Evolutionary conservation across 2,797 vertebrate species (phyloP).

Genomic region (Gambelia wislizenii): DNA sequence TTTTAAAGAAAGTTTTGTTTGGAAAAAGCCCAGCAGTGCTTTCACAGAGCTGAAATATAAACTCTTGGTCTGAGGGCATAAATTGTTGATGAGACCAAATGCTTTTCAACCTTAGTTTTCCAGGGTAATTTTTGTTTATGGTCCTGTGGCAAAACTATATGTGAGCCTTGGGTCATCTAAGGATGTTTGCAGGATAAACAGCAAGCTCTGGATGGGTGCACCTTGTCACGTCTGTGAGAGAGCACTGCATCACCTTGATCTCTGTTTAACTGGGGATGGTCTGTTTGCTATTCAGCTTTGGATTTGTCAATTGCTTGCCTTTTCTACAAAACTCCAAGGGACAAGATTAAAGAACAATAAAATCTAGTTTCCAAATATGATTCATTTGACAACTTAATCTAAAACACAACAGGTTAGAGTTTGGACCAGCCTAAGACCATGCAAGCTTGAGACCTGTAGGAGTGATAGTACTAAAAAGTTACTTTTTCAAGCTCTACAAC

Average conservation of each 20-base stretch:
- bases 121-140: neutral
- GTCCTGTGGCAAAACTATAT: neutral
- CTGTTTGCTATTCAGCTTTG: neutral
- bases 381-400: neutral
- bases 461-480: neutral
- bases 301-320: neutral
- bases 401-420: neutral
- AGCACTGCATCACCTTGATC: neutral
- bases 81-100: constrained; percentile 68
- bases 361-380: neutral
- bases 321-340: neutral
- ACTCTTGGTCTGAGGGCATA: constrained; percentile 24
- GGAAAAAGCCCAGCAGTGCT: constrained; percentile 53
- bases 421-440: neutral
- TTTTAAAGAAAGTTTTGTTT: constrained; percentile 53
- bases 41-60: constrained; percentile 58
- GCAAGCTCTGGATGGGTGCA: neutral
- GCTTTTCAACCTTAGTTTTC: constrained; percentile 46
- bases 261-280: neutral
- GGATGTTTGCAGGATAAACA: constrained; percentile 14
- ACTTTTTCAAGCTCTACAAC: neutral
- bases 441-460: too few relatives aligned
- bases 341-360: neutral
- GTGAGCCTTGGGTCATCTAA: neutral
- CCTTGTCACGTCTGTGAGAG: neutral